Evolutionary conservation across 1,140 invertebrate species (phyloP), one percentile per base, ranked within the genome.

Genomic region (Anoplolepis gracilipes): DNA sequence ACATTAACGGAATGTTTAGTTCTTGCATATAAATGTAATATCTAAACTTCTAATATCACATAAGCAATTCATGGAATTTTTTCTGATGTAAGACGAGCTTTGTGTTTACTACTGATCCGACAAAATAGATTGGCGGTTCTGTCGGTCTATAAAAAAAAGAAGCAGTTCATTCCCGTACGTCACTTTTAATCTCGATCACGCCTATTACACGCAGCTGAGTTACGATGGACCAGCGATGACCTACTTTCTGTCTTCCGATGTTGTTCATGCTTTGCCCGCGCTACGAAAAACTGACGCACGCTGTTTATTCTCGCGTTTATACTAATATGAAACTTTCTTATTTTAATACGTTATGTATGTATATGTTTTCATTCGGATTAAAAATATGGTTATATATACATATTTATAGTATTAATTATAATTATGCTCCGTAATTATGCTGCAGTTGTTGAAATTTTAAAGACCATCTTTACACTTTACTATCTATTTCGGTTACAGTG

Each of bases 141-240:
- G 42, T 53, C 46, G 42, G 59, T 16, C 42, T n/a, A 16, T 84
- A 53, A 39, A 77, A 53, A 76, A 64, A 59, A 59, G 22, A 61
- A 76, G 10, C 62, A 10, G 57, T 64, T 84, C 81, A 22, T 77
- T 62, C 57, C 22, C 33, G 16, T 49, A 53, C 72, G 72, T 84
- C 81, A 84, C 72, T 76, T 84, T 76, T 76, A 84, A 84, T 84
- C 81, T 76, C 69, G 42, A 77, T 84, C 81, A 62, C 46, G 81
- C 39, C 46, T 65, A 65, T 76, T 84, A 55, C 59, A 49, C 57
- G 10, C 53, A 84, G 42, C 13, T 39, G 57, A 76, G 49, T 76
- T 77, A 53, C 22, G 81, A 84, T 53, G 42, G 28, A 46, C 36
- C 39, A 65, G 1, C 22, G 59, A 28, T 64, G 81, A 77, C 81